Evolutionary conservation across 2,797 vertebrate genomes (phyloP).

Genomic region (Argentina silus): DNA sequence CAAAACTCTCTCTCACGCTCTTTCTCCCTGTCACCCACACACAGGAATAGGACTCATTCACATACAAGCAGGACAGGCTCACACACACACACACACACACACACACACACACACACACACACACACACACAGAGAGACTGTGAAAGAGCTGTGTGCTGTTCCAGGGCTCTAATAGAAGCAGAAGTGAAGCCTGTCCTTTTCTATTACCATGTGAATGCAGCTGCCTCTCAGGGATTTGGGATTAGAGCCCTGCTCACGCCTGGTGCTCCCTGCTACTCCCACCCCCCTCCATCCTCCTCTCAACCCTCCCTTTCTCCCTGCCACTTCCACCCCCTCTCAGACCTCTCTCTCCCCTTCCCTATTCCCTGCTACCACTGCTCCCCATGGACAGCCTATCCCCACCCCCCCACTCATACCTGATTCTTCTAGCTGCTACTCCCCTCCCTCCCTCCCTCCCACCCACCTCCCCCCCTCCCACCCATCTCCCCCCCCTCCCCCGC

Average conservation of each 20-base stretch:
- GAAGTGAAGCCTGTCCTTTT: not conserved
- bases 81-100: not conserved
- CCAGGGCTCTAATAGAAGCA: slow-evolving; percentile 2
- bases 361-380: not conserved
- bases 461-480: not conserved
- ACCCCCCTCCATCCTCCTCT: not conserved
- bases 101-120: slow-evolving; percentile 3
- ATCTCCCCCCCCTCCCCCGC: not conserved
- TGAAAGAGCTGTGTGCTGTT: not conserved
- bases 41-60: not conserved
- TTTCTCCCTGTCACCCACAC: not conserved
- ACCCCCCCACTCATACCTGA: not conserved
- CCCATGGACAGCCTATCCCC: too few relatives aligned
- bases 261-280: not conserved
- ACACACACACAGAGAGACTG: not conserved
- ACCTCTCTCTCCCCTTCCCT: not conserved
- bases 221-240: slow-evolving; percentile 10
- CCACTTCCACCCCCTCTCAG: not conserved
- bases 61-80: not conserved
- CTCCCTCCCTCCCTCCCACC: too few relatives aligned
- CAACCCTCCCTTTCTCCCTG: not conserved
- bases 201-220: slow-evolving; percentile 23
- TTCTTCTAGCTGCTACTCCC: not conserved
- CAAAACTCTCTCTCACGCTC: not conserved
- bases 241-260: slow-evolving; percentile 11